phyloP scores from a whole-genome alignment of 2,888 invertebrate species.

The Chydorus sphaericus region DNA sequence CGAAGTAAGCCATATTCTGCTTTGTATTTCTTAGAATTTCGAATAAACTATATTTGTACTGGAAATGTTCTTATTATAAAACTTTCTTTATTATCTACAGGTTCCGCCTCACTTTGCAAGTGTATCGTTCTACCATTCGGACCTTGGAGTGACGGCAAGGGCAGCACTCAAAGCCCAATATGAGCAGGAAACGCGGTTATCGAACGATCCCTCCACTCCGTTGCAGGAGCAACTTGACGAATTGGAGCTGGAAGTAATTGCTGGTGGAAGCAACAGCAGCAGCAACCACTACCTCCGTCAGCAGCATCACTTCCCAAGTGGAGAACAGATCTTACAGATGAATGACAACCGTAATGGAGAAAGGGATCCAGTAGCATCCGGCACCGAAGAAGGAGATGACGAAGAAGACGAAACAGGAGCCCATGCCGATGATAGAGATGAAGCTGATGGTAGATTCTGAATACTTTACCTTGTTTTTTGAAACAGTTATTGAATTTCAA shows the following conservation, averaged over 20 bases:
- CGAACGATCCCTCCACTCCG: slow-evolving; percentile 22
- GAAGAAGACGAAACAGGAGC: neutral
- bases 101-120: slow-evolving; percentile 45
- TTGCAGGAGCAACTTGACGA: slow-evolving; percentile 21
- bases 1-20: slow-evolving; percentile 7
- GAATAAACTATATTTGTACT: slow-evolving; percentile 30
- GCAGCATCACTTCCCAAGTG: neutral
- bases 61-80: slow-evolving; percentile 41
- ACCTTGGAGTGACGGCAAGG: slow-evolving; percentile 11
- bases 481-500: no score
- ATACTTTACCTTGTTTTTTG: no score
- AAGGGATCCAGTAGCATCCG: neutral
- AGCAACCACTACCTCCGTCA: neutral
- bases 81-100: slow-evolving; percentile 38
- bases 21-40: neutral
- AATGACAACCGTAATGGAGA: neutral
- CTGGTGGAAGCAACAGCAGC: neutral
- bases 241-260: no score
- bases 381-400: neutral
- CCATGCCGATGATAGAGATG: neutral
- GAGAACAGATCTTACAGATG: neutral
- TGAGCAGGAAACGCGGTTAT: slow-evolving; percentile 4
- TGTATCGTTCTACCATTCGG: slow-evolving; percentile 47
- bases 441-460: neutral
- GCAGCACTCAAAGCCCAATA: slow-evolving; percentile 15